Base-by-base conservation (phyloP, 2,113 vertebrate genomes). In the Pseudopodoces humilis region DNA sequence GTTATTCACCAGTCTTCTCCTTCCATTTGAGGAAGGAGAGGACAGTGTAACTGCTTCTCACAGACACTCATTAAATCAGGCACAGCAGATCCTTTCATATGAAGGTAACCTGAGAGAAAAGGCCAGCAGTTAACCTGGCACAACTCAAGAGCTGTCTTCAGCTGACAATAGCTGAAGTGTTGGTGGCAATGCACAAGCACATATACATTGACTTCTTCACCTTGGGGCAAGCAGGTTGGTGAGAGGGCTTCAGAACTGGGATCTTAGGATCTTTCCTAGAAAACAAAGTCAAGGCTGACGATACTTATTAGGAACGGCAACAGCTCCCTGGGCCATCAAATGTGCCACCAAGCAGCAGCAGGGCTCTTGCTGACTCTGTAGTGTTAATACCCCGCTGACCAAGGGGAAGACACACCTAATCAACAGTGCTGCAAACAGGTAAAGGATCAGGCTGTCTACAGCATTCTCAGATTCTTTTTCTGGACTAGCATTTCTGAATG, bases 11-110 rank as follows among this genome's bases (percentile, higher is more conserved):
- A 13, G 60, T 28, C 77, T 79, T 84, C 84, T 71, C 72, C 88
- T 93, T 91, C 88, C n/a, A 1, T 64, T 92, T 31, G 50, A 58
- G 58, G 33, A 59, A 47, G 80, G 43, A 83, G 64, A 58, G 63
- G 67, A 25, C 62, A 44, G 33, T 19, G 52, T 83, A 70, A 53
- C 64, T 0, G 1, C 53, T 68, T 92, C 88, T 93, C 85, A 79
- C 50, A 72, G 69, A 55, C 30, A 25, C 89, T 89, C 89, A 75
- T 95, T 95, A 84, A 95, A 90, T 83, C 89, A 71, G 71, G 88
- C 78, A 62, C 1, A 0, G 6, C 62, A 53, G 91, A 81, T 78
- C 86, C 5, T 6, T 44, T 94, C 83, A n/a, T 80, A 56, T 1
- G 24, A 28, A 60, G 63, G 95, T 78, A 86, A 95, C 79, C 37